Conservation (phyloP, 2,888 invertebrate genomes). For the Glaucopsyche alexis region DNA sequence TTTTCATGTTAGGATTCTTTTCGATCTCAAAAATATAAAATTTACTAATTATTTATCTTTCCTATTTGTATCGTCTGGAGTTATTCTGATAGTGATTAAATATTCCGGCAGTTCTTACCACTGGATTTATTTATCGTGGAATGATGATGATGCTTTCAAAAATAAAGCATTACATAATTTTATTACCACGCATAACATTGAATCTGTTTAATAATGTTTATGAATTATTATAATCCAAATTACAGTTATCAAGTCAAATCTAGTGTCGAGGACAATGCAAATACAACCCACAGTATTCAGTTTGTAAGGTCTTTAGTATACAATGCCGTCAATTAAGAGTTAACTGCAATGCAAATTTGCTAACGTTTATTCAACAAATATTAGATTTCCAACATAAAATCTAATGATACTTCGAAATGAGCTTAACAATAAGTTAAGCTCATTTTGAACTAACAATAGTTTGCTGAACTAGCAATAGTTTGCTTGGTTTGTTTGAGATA, state of each 20-base stretch:
- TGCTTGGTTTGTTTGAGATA: background rate
- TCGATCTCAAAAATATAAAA: too few species aligned
- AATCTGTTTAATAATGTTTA: background rate
- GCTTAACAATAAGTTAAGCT: too few species aligned
- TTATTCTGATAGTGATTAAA: too few species aligned
- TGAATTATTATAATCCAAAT: constrained; percentile 1
- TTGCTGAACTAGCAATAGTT: too few species aligned
- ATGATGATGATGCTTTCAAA: background rate
- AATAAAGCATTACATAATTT: background rate
- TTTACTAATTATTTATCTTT: too few species aligned
- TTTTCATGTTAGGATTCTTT: too few species aligned
- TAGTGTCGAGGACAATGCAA: constrained; percentile 19
- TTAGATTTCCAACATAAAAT: background rate
- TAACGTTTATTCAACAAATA: constrained; percentile 3
- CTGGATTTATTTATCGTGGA: too few species aligned
- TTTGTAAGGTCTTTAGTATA: constrained; percentile 10
- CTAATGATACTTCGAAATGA: background rate
- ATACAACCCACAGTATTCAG: constrained; percentile 41
- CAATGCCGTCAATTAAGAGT: constrained; percentile 28
- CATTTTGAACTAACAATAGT: too few species aligned
- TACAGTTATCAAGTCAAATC: constrained; percentile 5
- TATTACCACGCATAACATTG: background rate
- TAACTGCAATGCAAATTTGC: constrained; percentile 14
- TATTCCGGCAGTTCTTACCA: too few species aligned
- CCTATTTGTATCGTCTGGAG: too few species aligned